Evolutionary conservation across 2,797 vertebrate species (phyloP).

Genomic region (Acanthurus tractus): DNA sequence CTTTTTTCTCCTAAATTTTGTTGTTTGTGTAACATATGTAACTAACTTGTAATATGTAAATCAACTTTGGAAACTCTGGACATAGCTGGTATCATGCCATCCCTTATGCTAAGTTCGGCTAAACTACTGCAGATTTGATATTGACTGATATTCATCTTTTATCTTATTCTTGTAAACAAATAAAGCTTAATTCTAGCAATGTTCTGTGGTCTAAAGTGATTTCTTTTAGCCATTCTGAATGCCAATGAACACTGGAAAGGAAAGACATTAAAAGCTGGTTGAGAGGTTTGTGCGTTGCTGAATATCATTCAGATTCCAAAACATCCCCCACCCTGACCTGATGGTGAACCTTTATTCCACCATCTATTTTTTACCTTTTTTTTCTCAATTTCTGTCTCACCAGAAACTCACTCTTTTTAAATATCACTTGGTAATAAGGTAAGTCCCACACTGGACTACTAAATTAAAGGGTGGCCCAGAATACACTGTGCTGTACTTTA

Average conservation of each 20-base stretch:
- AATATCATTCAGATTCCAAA: not conserved
- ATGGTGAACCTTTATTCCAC: constrained; percentile 35
- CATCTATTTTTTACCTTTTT: not conserved
- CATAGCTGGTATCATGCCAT: no score
- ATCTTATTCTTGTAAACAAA: no score
- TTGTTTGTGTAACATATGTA: no score
- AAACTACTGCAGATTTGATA: no score
- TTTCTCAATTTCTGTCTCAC: constrained; percentile 15
- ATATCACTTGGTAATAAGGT: constrained; percentile 30
- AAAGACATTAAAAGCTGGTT: not conserved
- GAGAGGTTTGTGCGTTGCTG: constrained; percentile 2
- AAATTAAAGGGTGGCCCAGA: constrained; percentile 51
- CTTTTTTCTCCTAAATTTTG: no score
- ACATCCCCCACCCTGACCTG: not conserved
- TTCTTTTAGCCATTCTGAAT: not conserved
- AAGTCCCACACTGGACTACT: constrained; percentile 34
- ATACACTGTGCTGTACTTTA: constrained; percentile 33
- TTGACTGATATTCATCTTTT: no score
- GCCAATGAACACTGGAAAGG: not conserved
- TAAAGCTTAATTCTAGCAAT: not conserved
- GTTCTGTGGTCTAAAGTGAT: not conserved
- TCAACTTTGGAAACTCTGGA: no score
- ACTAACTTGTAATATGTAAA: no score
- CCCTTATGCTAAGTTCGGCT: no score
- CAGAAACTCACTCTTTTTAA: constrained; percentile 33